Evolutionary conservation across 2,797 vertebrate species (phyloP), one percentile per base, ranked within the genome.

Genomic region (Decapterus maruadsi): DNA sequence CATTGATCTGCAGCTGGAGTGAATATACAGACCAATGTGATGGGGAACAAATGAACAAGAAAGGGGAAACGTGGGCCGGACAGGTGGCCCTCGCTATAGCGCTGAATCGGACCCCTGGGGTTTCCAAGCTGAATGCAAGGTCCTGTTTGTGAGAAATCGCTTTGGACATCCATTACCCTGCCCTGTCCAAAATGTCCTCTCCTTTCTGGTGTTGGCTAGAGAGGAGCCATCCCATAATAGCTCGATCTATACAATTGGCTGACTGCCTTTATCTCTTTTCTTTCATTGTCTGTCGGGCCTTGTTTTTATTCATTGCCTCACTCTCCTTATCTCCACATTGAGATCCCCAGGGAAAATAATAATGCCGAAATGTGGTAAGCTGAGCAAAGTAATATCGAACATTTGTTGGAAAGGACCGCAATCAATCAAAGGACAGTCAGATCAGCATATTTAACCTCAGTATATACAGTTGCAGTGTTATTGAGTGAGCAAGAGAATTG

Each of bases 61-160:
- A 22, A 60, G 36, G 17, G 17, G 19, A 48, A 46, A 48, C 2
- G 82, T 64, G 80, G 78, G 58, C 53, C 16, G 11, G 76, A 79
- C 78, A 74, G 72, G 63, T 77, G 60, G 70, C 73, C 75, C 71
- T 72, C 58, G 26, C 80, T 46, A 60, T 48, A 45, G 62, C 79
- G 78, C 77, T 79, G 72, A 84, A 81, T 82, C 77, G 72, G 40
- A 68, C 50, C 63, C 69, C 72, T 62, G 43, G 68, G 59, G 43
- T 77, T 65, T 70, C 63, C 67, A 72, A 59, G 65, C 75, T 79
- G 78, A 90, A 89, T 77, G 76, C 65, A 68, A 65, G 73, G 76
- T 75, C 69, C 50, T 54, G 72, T 70, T 81, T 78, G 65, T 68
- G 77, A 78, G 62, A 91, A 89, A 86, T 84, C 83, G 78, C 87